Evolutionary conservation across 2,113 vertebrate genomes (phyloP).

Genomic region (Collichthys lucidus): DNA sequence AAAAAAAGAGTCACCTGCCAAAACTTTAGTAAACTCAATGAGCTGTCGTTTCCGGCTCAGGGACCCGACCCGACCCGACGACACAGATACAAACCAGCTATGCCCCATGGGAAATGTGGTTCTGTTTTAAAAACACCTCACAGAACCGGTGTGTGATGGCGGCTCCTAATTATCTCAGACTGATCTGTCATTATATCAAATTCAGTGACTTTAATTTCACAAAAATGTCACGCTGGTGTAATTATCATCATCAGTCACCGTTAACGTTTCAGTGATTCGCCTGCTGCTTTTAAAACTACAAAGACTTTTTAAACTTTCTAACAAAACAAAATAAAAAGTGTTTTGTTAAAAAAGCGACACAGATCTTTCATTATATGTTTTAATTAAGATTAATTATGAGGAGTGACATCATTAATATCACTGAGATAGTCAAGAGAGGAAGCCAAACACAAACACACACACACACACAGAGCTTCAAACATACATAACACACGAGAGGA

Average conservation of each 20-base stretch:
- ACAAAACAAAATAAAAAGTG: not conserved
- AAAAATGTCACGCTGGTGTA: not conserved
- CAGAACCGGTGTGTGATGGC: not conserved
- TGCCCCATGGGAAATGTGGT: no score
- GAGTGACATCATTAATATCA: not conserved
- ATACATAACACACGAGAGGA: constrained; percentile 31
- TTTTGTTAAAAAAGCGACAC: no score
- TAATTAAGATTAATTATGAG: not conserved
- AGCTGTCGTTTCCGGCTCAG: no score
- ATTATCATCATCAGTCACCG: not conserved
- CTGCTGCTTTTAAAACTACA: not conserved
- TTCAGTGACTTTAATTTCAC: no score
- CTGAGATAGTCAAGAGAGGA: not conserved
- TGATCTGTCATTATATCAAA: no score
- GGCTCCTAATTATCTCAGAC: no score
- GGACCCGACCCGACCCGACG: no score
- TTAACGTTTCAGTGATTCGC: not conserved
- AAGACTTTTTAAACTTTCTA: not conserved
- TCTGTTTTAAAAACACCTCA: no score
- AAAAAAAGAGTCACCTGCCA: no score
- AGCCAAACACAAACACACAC: not conserved
- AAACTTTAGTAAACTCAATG: no score
- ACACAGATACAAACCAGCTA: no score
- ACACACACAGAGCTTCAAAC: constrained; percentile 15
- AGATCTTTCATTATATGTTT: not conserved